phyloP scores from a whole-genome alignment of 2,113 vertebrate genomes.

The Sclerurus mexicanus region DNA sequence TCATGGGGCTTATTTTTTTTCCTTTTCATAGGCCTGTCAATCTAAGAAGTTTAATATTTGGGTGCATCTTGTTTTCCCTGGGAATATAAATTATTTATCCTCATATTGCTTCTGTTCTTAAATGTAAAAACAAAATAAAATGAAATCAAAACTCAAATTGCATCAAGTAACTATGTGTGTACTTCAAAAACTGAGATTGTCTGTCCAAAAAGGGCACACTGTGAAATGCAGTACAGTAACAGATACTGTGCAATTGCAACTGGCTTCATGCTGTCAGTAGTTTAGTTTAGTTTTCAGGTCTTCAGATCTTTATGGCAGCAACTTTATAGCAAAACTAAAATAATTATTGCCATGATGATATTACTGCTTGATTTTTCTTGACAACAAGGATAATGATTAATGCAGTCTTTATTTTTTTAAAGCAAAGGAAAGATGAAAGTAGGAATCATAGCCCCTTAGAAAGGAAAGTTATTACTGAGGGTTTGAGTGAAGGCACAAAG shows the following conservation, averaged over 20 bases:
- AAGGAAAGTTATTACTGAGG: not conserved
- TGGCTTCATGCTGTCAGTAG: not conserved
- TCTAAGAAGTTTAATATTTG: not conserved
- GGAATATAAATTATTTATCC: not conserved
- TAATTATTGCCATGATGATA: not conserved
- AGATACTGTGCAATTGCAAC: not conserved
- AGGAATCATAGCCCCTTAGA: not conserved
- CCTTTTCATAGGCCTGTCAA: not conserved
- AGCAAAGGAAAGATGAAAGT: conserved; percentile 21
- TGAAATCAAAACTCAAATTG: not conserved
- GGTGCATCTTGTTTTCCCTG: not conserved
- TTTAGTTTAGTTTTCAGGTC: not conserved
- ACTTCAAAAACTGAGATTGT: not conserved
- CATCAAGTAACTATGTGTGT: not conserved
- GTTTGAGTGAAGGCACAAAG: not conserved
- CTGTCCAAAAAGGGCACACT: not conserved
- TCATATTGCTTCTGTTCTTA: not conserved
- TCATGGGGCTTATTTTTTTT: not conserved
- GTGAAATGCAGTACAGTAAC: not conserved
- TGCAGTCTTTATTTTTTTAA: conserved; percentile 11
- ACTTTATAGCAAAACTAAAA: not conserved
- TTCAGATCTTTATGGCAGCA: not conserved
- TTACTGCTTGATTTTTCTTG: not conserved
- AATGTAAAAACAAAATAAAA: not conserved
- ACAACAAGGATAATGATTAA: not conserved